These are phyloP conservation scores for Microplitis mediator DNA, from an alignment of 1,140 invertebrate genomes.

Conservation along the genomic window DNA sequence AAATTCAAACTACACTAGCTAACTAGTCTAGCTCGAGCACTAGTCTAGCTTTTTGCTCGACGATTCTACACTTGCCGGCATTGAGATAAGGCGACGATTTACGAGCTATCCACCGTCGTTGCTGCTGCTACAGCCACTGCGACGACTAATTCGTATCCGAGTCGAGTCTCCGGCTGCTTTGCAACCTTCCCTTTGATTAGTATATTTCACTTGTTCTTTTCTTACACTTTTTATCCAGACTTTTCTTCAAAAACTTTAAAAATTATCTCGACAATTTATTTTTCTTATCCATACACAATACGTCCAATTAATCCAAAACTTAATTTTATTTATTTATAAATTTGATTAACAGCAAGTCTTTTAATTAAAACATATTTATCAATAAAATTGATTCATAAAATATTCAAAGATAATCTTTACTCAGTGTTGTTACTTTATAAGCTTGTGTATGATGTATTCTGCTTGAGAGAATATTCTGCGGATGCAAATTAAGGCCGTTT, in stretches of 20 bases:
- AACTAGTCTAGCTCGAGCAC: no score
- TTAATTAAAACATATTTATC: no score
- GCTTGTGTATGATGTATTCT: no score
- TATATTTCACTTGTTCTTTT: not conserved
- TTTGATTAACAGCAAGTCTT: no score
- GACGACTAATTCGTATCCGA: slow-evolving; percentile 21
- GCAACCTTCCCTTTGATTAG: not conserved
- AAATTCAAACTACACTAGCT: no score
- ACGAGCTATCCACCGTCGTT: not conserved
- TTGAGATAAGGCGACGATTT: slow-evolving; percentile 17
- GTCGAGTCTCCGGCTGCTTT: not conserved
- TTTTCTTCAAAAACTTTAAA: not conserved
- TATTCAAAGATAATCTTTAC: no score
- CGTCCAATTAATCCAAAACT: not conserved
- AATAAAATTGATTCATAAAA: no score
- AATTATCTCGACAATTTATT: not conserved
- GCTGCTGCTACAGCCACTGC: not conserved
- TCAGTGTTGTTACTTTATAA: no score
- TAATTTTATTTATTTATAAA: no score
- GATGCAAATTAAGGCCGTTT: no score
- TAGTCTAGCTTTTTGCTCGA: not conserved
- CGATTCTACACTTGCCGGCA: not conserved
- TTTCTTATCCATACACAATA: not conserved
- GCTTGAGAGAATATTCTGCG: no score
- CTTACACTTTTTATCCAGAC: not conserved